phyloP scores from a whole-genome alignment of 2,888 invertebrate genomes.

The Morpho helenor region DNA sequence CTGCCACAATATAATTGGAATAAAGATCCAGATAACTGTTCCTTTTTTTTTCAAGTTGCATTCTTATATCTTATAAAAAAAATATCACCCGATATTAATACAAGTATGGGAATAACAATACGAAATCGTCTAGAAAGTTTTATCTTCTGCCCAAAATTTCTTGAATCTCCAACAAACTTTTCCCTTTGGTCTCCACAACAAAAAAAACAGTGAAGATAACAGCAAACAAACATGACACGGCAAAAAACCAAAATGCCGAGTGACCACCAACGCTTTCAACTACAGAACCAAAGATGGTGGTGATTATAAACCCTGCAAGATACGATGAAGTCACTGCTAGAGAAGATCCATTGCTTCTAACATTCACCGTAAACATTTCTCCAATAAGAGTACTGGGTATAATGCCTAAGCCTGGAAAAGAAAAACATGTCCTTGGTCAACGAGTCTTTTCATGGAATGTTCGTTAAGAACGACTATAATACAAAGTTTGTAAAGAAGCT shows the following conservation, averaged over 20 bases:
- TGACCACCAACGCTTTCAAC: slow-evolving; percentile 70
- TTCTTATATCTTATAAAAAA: too few relatives aligned
- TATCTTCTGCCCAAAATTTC: slow-evolving; percentile 54
- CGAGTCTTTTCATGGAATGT: too few relatives aligned
- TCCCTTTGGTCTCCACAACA: slow-evolving; percentile 90
- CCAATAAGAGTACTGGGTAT: slow-evolving; percentile 30
- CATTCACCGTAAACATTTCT: slow-evolving; percentile 32
- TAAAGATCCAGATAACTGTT: too few relatives aligned
- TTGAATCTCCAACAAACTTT: slow-evolving; percentile 86
- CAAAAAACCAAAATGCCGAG: slow-evolving; percentile 83
- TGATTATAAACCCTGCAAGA: slow-evolving; percentile 26
- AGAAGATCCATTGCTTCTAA: slow-evolving; percentile 31
- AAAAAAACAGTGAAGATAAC: slow-evolving; percentile 82
- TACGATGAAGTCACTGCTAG: slow-evolving; percentile 23
- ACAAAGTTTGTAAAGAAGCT: too few relatives aligned
- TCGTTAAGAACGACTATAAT: too few relatives aligned
- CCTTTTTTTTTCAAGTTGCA: too few relatives aligned
- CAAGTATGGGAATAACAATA: too few relatives aligned
- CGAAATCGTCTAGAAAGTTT: not conserved
- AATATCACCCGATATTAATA: too few relatives aligned
- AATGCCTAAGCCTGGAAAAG: slow-evolving; percentile 28
- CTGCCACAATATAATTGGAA: too few relatives aligned
- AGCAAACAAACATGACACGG: slow-evolving; percentile 49
- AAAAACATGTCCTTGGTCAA: not conserved
- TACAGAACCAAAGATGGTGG: slow-evolving; percentile 27